Evolutionary conservation across 2,888 invertebrate genomes (phyloP).

Genomic region (Tribolium freemani): DNA sequence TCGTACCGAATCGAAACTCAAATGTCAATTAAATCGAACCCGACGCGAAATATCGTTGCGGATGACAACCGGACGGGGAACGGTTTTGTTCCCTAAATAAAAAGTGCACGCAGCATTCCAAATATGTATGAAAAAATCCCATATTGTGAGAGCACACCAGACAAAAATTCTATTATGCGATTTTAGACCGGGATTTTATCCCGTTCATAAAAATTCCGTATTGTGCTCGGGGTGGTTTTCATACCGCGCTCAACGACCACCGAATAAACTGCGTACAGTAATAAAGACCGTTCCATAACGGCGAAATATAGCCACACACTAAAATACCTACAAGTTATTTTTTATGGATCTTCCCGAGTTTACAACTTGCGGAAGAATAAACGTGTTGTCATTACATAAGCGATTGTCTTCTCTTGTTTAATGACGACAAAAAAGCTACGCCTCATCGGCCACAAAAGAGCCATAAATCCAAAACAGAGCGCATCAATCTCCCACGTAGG

Average conservation of each 20-base stretch:
- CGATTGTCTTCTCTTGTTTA: conserved; percentile 21
- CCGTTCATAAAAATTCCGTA: conserved; percentile 59
- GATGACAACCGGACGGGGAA: conserved; percentile 14
- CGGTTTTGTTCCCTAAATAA: conserved; percentile 12
- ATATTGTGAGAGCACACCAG: conserved; percentile 49
- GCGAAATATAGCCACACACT: conserved; percentile 44
- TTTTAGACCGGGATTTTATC: conserved; percentile 57
- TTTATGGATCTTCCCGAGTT: conserved; percentile 38
- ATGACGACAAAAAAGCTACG: conserved; percentile 1
- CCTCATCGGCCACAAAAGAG: background rate
- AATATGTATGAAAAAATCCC: conserved; percentile 52
- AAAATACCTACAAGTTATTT: conserved; percentile 47
- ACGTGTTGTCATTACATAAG: conserved; percentile 36
- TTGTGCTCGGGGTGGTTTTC: conserved; percentile 55
- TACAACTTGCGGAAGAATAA: conserved; percentile 39
- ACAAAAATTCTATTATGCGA: conserved; percentile 58
- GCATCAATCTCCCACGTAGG: background rate
- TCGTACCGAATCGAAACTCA: conserved; percentile 21
- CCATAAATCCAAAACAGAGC: background rate
- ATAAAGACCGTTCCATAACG: conserved; percentile 53
- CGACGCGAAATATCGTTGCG: conserved; percentile 18
- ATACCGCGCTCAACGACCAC: conserved; percentile 53
- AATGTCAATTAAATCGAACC: conserved; percentile 26
- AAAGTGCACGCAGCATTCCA: conserved; percentile 45
- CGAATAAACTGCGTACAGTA: conserved; percentile 57